These are phyloP conservation scores for Sternarchorhynchus goeldii DNA, from an alignment of 2,797 vertebrate species.

Conservation along the genomic window DNA sequence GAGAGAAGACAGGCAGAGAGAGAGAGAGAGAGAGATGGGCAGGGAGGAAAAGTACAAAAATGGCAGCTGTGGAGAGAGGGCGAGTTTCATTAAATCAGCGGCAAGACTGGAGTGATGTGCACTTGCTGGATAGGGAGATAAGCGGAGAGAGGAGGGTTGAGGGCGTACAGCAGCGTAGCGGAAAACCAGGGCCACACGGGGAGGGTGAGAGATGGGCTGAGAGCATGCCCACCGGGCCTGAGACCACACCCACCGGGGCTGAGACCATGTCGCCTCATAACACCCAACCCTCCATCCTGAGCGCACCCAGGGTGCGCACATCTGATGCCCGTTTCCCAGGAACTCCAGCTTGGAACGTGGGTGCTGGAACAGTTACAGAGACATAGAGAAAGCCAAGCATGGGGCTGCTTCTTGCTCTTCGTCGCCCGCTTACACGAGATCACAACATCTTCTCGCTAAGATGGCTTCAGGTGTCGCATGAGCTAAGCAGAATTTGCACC, in stretches of 20 bases:
- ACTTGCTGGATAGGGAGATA: conserved; percentile 39
- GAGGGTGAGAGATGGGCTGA: conserved; percentile 7
- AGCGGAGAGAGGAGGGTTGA: conserved; percentile 16
- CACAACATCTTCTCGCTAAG: neutral
- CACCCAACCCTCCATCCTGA: conserved; percentile 20
- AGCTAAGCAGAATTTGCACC: too few relatives aligned
- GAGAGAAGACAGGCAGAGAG: neutral
- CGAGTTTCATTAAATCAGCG: conserved; percentile 30
- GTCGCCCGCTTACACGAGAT: neutral
- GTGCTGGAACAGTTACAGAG: neutral
- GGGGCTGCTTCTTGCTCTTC: neutral
- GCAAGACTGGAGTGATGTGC: conserved; percentile 33
- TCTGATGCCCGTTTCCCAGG: neutral
- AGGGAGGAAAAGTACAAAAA: neutral
- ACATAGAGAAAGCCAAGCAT: neutral
- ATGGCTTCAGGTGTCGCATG: too few relatives aligned
- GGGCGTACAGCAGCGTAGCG: conserved; percentile 6
- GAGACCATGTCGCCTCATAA: neutral
- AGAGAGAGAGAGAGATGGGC: neutral
- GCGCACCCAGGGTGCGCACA: conserved; percentile 4
- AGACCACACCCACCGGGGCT: too few relatives aligned
- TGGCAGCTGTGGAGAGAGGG: neutral
- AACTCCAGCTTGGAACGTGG: neutral
- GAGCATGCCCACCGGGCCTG: conserved; percentile 4
- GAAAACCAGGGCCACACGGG: conserved; percentile 29